A percentile compares a stretch with the other conserved stretches of the same genome.
Conservation (phyloP, 2,113 vertebrate genomes). For the Hystrix cristata region DNA sequence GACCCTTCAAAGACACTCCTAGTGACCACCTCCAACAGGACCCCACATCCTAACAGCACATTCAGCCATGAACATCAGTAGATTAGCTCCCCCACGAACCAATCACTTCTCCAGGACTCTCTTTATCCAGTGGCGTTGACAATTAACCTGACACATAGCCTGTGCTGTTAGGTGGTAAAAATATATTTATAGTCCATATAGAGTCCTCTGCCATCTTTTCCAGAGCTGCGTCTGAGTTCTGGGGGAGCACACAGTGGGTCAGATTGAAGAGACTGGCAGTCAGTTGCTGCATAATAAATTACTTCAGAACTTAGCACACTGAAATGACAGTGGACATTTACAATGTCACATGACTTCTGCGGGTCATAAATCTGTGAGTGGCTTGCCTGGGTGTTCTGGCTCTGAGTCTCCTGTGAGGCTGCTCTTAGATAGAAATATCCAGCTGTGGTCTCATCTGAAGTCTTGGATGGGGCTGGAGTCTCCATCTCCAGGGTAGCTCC, state of each 20-base stretch:
- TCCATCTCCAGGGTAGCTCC: not conserved
- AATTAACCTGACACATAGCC: not conserved
- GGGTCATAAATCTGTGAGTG: not conserved
- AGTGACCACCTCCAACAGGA: not conserved
- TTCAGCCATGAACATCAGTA: not conserved
- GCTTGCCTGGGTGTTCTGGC: too few relatives aligned
- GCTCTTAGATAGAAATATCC: not conserved
- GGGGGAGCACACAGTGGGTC: too few relatives aligned
- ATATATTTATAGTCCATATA: not conserved
- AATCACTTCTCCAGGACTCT: not conserved
- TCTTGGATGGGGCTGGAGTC: too few relatives aligned
- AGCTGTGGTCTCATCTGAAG: not conserved
- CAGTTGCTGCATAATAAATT: not conserved
- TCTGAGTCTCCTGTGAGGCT: not conserved
- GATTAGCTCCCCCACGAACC: not conserved
- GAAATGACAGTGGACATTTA: too few relatives aligned
- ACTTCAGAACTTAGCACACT: not conserved
- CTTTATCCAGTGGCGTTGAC: not conserved
- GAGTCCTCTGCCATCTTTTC: not conserved
- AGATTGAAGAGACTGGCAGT: not conserved
- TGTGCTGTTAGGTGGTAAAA: not conserved
- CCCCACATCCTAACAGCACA: not conserved
- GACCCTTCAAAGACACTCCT: not conserved
- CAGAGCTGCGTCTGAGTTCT: not conserved
- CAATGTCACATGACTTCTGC: too few relatives aligned